Evolutionary conservation across 2,113 vertebrate genomes (phyloP).

Genomic region (Forbesichthys papilliferus): DNA sequence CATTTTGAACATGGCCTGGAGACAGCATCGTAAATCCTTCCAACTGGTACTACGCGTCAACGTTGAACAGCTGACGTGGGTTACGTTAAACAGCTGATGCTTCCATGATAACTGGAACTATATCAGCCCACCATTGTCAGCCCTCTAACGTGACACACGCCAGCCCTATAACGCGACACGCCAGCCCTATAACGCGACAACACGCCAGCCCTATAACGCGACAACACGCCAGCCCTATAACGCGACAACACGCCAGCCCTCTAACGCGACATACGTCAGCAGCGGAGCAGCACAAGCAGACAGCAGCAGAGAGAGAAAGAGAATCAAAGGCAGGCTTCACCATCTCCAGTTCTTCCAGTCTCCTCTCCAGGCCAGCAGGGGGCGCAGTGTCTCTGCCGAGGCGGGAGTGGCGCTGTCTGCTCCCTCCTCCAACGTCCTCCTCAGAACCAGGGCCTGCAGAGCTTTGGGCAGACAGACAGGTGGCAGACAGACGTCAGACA

Average conservation of each 20-base stretch:
- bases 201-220: no score
- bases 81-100: neutral
- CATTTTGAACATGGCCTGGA: neutral
- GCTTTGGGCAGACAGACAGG: slow-evolving; percentile 57
- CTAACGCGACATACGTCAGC: no score
- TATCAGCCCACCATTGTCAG: no score
- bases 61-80: neutral
- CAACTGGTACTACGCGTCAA: no score
- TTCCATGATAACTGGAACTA: neutral
- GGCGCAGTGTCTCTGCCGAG: slow-evolving; percentile 77
- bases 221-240: no score
- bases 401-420: slow-evolving; percentile 78
- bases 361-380: slow-evolving; percentile 83
- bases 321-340: slow-evolving; percentile 56
- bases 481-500: neutral
- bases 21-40: neutral
- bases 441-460: slow-evolving; percentile 71
- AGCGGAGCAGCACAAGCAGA: no score
- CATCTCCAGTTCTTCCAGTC: slow-evolving; percentile 93
- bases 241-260: no score
- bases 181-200: no score
- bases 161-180: no score
- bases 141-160: no score
- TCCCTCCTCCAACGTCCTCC: slow-evolving; percentile 76
- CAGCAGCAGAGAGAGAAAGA: no score